Evolutionary conservation across 2,888 invertebrate species (phyloP).

Genomic region (Argynnis bischoffii): DNA sequence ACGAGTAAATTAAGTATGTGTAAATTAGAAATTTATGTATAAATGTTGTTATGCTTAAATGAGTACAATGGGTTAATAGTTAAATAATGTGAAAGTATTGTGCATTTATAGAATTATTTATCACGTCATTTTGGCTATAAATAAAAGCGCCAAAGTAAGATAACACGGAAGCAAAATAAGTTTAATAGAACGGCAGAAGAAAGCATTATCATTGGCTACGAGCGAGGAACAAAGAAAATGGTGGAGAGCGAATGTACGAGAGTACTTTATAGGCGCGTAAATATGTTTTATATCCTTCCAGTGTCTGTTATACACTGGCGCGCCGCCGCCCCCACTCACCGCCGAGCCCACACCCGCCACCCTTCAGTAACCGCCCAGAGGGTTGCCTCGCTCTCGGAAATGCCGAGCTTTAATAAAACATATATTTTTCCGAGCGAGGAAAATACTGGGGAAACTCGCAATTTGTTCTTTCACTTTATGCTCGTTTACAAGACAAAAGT

Average conservation of each 20-base stretch:
- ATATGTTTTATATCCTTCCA: conserved; percentile 83
- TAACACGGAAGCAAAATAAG: conserved; percentile 80
- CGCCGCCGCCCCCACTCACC: conserved; percentile 66
- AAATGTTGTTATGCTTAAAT: no score
- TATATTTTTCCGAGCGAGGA: conserved; percentile 83
- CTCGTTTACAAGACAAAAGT: conserved; percentile 83
- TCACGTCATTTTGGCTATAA: conserved; percentile 75
- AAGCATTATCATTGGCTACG: conserved; percentile 81
- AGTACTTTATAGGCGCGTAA: conserved; percentile 83
- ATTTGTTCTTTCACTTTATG: conserved; percentile 83
- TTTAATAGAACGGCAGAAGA: conserved; percentile 80
- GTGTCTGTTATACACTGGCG: conserved; percentile 82
- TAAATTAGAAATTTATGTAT: background rate
- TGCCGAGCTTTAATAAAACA: conserved; percentile 83
- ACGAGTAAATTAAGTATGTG: background rate
- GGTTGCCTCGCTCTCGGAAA: conserved; percentile 80
- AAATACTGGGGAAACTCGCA: conserved; percentile 83
- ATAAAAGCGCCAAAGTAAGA: conserved; percentile 77
- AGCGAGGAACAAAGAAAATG: conserved; percentile 81
- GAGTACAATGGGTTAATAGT: background rate
- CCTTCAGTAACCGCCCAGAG: conserved; percentile 67
- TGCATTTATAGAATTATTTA: conserved; percentile 52
- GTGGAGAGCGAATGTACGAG: conserved; percentile 80
- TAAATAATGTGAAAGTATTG: background rate
- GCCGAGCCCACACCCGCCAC: conserved; percentile 43